Evolutionary conservation across 2,113 vertebrate species (phyloP).

Genomic region (Antechinus stuartii): DNA sequence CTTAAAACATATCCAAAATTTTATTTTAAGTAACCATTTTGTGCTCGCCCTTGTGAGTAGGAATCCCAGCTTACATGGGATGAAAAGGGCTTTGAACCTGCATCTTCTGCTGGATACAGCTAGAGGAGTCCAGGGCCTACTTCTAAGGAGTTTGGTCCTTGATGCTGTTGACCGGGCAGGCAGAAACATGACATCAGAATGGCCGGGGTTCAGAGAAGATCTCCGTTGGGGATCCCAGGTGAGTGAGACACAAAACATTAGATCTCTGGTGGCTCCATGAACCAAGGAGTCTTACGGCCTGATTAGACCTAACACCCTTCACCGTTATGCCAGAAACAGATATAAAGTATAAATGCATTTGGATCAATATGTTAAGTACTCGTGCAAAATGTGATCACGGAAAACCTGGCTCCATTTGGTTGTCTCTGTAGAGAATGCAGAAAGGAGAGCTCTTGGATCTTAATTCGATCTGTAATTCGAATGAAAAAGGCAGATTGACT

Average conservation of each 20-base stretch:
- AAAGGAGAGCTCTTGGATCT: not conserved
- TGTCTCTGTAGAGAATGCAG: slow-evolving; percentile 28
- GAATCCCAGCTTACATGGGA: not conserved
- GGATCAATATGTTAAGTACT: not conserved
- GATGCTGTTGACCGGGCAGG: no score
- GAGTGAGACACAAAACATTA: not conserved
- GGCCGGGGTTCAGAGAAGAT: not conserved
- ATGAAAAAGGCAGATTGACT: slow-evolving; percentile 19
- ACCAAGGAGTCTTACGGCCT: not conserved
- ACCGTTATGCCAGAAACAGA: no score
- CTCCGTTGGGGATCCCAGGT: not conserved
- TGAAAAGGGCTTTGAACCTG: not conserved
- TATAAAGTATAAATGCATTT: no score
- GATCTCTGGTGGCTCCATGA: not conserved
- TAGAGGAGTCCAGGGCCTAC: not conserved
- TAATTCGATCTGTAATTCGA: not conserved
- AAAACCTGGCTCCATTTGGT: not conserved
- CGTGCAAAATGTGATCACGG: not conserved
- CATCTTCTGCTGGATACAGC: not conserved
- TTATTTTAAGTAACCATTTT: not conserved
- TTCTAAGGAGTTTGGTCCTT: no score
- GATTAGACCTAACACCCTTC: no score
- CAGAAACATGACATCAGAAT: not conserved
- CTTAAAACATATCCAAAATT: not conserved
- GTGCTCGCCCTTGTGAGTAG: not conserved